Evolutionary conservation across 2,113 vertebrate species (phyloP).

Genomic region (Muntiacus reevesi): DNA sequence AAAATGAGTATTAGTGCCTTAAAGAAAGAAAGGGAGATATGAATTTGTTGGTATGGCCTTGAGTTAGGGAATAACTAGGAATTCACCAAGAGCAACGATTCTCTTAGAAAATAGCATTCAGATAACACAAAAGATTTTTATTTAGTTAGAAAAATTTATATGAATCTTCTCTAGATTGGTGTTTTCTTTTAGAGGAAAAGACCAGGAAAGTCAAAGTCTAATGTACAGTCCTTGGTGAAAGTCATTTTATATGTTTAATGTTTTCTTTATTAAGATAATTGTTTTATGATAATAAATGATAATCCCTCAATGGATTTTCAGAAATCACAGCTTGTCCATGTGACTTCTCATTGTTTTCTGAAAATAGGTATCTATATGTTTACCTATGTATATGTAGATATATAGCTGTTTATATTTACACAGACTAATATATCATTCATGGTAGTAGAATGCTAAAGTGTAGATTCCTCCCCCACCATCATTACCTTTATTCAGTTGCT

Average conservation of each 20-base stretch:
- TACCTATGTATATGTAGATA: not conserved
- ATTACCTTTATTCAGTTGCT: not conserved
- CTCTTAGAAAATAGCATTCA: not conserved
- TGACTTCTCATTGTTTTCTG: not conserved
- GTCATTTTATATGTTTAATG: not conserved
- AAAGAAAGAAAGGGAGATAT: not conserved
- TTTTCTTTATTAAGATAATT: not conserved
- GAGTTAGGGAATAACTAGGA: not conserved
- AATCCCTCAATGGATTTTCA: not conserved
- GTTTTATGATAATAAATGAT: not conserved
- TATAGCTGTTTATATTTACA: not conserved
- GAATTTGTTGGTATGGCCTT: not conserved
- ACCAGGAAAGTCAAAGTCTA: not conserved
- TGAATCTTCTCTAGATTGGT: not conserved
- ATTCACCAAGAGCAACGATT: not conserved
- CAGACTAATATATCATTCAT: not conserved
- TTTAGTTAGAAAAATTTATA: not conserved
- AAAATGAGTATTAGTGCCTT: not conserved
- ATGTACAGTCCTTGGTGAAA: not conserved
- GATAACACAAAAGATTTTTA: not conserved
- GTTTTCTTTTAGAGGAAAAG: not conserved
- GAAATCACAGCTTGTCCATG: not conserved
- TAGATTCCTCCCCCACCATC: not conserved
- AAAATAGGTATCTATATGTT: not conserved
- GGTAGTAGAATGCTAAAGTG: not conserved